These are phyloP conservation scores for Alexandromys fortis DNA, from an alignment of 2,113 vertebrate species.

Conservation along the genomic window DNA sequence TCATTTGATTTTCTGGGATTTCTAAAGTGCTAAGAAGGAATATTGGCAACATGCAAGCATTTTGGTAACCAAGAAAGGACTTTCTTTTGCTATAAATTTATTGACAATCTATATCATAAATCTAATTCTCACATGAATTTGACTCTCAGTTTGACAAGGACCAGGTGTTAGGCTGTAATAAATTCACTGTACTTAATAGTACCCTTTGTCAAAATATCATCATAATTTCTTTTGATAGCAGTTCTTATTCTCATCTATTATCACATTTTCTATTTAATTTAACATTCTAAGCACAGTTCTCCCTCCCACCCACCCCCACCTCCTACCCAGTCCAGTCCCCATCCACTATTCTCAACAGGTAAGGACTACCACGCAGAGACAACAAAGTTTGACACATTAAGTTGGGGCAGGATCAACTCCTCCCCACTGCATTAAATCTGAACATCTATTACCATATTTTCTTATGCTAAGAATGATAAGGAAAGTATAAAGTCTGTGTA, in stretches of 20 bases:
- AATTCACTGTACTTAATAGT: not conserved
- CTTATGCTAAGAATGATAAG: not conserved
- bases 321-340: no score
- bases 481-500: not conserved
- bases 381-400: no score
- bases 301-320: no score
- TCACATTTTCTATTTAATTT: no score
- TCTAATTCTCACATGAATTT: slow-evolving; percentile 15
- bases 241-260: not conserved
- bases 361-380: no score
- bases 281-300: no score
- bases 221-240: not conserved
- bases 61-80: not conserved
- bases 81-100: not conserved
- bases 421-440: no score
- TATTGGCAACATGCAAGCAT: not conserved
- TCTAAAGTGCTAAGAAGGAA: not conserved
- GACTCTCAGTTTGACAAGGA: not conserved
- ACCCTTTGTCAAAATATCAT: not conserved
- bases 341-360: no score
- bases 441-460: not conserved
- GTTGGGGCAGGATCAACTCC: no score
- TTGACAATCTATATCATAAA: not conserved
- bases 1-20: slow-evolving; percentile 2
- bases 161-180: not conserved